These are phyloP conservation scores for Drosophila subpulchrella DNA, from an alignment of 1,140 invertebrate species.

Conservation along the genomic window DNA sequence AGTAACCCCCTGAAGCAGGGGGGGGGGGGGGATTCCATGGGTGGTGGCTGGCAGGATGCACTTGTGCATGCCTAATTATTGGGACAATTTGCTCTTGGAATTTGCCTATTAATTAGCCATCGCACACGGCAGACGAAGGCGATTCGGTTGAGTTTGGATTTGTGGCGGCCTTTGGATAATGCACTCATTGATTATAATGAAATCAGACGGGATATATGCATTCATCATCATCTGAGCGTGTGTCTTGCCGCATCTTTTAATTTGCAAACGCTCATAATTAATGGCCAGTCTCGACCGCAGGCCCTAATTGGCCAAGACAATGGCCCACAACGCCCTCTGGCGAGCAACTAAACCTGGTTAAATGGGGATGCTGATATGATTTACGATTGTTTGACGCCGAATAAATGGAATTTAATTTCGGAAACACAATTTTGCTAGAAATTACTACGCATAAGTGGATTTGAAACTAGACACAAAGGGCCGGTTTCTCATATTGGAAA, in stretches of 20 bases:
- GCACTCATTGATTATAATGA: conserved; percentile 81
- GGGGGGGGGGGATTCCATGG: not conserved
- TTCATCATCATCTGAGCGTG: conserved; percentile 8
- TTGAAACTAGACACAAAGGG: not conserved
- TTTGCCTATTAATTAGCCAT: conserved; percentile 80
- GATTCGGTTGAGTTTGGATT: conserved; percentile 58
- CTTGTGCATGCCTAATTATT: conserved; percentile 82
- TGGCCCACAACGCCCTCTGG: conserved; percentile 4
- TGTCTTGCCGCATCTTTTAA: conserved; percentile 61
- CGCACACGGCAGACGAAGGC: conserved; percentile 45
- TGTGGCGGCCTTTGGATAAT: conserved; percentile 59
- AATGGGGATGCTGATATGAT: conserved; percentile 52
- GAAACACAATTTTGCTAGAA: not conserved
- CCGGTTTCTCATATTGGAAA: too few species aligned
- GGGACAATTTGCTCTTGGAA: conserved; percentile 76
- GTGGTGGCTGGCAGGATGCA: conserved; percentile 33
- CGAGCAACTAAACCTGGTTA: not conserved
- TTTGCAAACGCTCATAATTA: conserved; percentile 73
- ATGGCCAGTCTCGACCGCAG: conserved; percentile 59
- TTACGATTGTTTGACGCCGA: conserved; percentile 40
- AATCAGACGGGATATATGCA: conserved; percentile 58
- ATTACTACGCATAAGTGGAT: not conserved
- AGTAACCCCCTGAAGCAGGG: conserved; percentile 8
- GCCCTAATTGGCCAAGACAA: conserved; percentile 37
- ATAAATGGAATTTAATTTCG: conserved; percentile 17